These are phyloP conservation scores for Epizoanthus ramosus DNA, from an alignment of 92 coral and sea anemone species.

Conservation along the genomic window DNA sequence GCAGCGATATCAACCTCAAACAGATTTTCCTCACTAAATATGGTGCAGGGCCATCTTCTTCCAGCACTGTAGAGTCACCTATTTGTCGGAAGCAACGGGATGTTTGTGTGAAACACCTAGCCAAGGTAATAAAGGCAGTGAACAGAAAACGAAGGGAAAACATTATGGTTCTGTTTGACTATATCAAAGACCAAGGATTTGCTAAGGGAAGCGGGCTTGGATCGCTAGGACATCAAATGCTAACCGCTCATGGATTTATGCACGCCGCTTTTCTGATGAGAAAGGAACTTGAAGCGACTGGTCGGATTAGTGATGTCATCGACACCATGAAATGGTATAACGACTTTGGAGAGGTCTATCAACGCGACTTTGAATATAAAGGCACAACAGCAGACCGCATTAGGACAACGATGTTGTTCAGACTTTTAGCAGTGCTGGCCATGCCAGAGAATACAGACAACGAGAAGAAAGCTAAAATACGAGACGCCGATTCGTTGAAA, in stretches of 20 bases:
- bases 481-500: conserved; percentile 63
- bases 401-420: conserved; percentile 62
- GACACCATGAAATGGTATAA: conserved; percentile 70
- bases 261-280: conserved; percentile 44
- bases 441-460: conserved; percentile 45
- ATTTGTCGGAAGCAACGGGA: background rate
- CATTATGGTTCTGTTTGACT: conserved; percentile 29
- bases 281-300: conserved; percentile 26
- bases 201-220: conserved; percentile 47
- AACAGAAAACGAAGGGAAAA: conserved; percentile 28
- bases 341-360: conserved; percentile 79
- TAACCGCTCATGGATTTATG: conserved; percentile 35
- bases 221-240: conserved; percentile 43
- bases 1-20: conserved; percentile 18
- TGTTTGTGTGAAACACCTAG: conserved; percentile 2
- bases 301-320: conserved; percentile 34
- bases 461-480: conserved; percentile 46
- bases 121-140: background rate
- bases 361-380: conserved; percentile 57
- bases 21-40: background rate
- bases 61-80: background rate
- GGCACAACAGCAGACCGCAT: conserved; percentile 85
- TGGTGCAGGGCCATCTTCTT: background rate
- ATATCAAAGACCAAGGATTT: conserved; percentile 45
- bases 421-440: conserved; percentile 62